These are phyloP conservation scores for Pampusana beccarii DNA, from an alignment of 2,113 vertebrate species.

Conservation along the genomic window DNA sequence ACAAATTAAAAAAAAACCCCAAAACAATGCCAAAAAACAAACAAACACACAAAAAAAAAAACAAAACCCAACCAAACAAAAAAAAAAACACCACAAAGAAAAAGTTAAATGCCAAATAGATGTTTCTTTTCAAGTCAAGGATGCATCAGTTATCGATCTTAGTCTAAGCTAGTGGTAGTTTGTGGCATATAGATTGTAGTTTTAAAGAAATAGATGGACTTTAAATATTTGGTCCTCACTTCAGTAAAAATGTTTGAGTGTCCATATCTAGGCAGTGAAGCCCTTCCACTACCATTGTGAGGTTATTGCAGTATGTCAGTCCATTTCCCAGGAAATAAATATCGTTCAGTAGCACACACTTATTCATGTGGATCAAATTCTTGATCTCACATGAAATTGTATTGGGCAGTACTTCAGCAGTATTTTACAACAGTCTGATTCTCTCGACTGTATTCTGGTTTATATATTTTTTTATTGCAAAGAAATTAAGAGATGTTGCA, in stretches of 20 bases:
- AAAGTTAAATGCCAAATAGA: too few relatives aligned
- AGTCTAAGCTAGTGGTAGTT: neutral
- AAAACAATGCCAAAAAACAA: too few relatives aligned
- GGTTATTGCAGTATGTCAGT: neutral
- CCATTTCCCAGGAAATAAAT: neutral
- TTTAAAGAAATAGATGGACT: neutral
- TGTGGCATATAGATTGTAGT: neutral
- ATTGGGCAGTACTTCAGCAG: neutral
- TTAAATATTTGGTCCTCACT: neutral
- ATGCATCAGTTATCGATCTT: neutral
- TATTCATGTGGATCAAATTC: neutral
- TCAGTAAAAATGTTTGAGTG: neutral
- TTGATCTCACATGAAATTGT: neutral
- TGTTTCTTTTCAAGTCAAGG: neutral
- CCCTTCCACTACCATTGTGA: neutral
- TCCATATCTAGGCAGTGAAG: neutral
- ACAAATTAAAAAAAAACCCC: too few relatives aligned
- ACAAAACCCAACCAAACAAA: too few relatives aligned
- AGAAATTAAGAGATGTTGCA: neutral
- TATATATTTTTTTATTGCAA: neutral
- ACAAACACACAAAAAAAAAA: too few relatives aligned
- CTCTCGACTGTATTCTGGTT: neutral
- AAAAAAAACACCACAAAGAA: too few relatives aligned
- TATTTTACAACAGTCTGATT: neutral
- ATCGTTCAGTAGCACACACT: neutral